Evolutionary conservation across 2,113 vertebrate genomes (phyloP), one percentile per base, ranked within the genome.

Genomic region (Strix uralensis): DNA sequence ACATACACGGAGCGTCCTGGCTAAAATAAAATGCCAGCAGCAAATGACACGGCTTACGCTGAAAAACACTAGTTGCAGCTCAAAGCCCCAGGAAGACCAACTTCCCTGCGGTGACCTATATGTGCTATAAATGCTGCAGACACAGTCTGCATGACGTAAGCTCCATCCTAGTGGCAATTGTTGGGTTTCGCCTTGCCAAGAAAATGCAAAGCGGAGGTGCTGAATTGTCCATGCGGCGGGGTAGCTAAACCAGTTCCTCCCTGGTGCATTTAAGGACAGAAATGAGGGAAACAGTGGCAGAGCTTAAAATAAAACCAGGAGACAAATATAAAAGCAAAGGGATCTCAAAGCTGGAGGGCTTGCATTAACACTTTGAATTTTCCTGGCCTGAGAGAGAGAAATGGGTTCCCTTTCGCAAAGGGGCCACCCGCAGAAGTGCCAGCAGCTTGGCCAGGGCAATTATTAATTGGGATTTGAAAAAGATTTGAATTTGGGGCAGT

Each of bases 111-210:
- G 94, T 94, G 96, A 95, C 96, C 96, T 93, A 81, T 58, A 92
- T 92, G 89, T 77, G 83, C 95, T 96, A 96, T 94, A 96, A 95
- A 96, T 91, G 94, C 96, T 38, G 94, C 95, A 95, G 97, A 82
- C 81, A 63, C 9, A 36, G 91, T 6, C 81, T 8, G 92, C 23
- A 5, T 96, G 96, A 95, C 92, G 94, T 94, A 32, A 96, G 88
- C 92, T 61, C 81, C 96, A 85, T 84, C 88, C 96, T 22, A 78
- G 95, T 75, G 94, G 92, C 94, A 97, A 96, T 81, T 46, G 92
- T 55, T 91, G 94, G 95, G 38, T 61, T 54, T 59, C 17, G 71
- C 70, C 84, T 69, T 87, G 95, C 92, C 96, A 97, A 94, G 92
- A 91, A 91, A 81, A 89, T 5, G 73, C 97, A 80, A 44, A 96